Base-by-base conservation (phyloP, 2,797 vertebrate genomes). In the Chelon auratus region DNA sequence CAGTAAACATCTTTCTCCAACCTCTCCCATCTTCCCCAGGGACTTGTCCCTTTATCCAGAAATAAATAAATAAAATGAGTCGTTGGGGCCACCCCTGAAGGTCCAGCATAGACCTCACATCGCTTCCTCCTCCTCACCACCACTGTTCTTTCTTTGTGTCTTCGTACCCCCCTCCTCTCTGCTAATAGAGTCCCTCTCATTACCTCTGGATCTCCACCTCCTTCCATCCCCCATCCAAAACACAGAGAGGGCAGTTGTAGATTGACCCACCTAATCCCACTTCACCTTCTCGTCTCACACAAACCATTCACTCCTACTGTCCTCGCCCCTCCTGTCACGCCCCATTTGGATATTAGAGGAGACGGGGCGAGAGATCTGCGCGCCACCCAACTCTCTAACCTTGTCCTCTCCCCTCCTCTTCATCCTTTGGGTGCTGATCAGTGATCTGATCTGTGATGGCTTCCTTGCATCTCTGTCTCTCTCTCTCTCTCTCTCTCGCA, bases 371-470 rank as follows among this genome's bases (percentile, higher is more conserved):
- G 50, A 65, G 75, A 69, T 77, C 72, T n/a, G 2, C 64, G 69
- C 52, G 69, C 74, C 80, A 83, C 86, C 88, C 79, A 80, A 75
- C 71, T 81, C 72, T 77, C 55, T 85, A 85, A 87, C 87, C 85
- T 88, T 88, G 78, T 75, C 78, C 57, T 66, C 52, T 65, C 20
- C 55, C 68, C 48, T 33, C 66, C 75, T 71, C 63, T n/a, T 69
- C 70, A 74, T 73, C 78, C 68, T 84, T 43, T 87, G 88, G 93
- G 92, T 77, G 68, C 67, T 85, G 84, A 89, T 90, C 85, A 89
- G 89, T 87, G 91, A 91, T 94, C 67, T 85, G 84, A 89, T 90
- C 85, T 89, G 90, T 86, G 91, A 91, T 94, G 90, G 91, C 91
- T 91, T 83, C 74, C 76, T 76, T 53, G 57, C 81, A 71, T 87